Base-by-base conservation (phyloP, 1,140 invertebrate species). In the Halyomorpha halys region DNA sequence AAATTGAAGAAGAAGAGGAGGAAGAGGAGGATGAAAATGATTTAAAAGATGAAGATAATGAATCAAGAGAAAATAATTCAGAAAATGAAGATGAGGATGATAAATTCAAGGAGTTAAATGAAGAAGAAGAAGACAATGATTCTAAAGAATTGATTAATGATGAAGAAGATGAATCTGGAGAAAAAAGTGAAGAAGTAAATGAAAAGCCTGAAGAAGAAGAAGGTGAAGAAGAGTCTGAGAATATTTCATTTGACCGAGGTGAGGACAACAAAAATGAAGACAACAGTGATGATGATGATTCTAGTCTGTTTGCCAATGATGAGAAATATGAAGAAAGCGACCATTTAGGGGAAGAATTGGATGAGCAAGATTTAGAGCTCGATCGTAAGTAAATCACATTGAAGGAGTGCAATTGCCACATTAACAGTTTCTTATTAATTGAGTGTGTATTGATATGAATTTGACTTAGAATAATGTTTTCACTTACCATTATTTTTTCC, bases 141-240 rank as follows among this genome's bases (percentile, higher is more conserved):
- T 64, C 70, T 45, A 59, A 72, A 63, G 66, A 65, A 62, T 65
- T 68, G 44, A 62, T 70, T n/a, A n/a, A n/a, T 53, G 61, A 72
- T 62, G 67, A 74, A 56, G 70, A 70, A 39, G 66, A 67, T 62
- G 70, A 71, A 27, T 68, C 69, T 44, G 67, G 68, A 44, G 65
- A 68, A 66, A 68, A 71, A 65, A 27, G n/a, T 27, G 54, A 59
- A 6, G 68, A 63, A 68, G 69, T 70, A 47, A 70, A 72, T 64
- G 70, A 71, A 65, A 65, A 70, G 53, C 67, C 71, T 27, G 68
- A 73, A 14, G 59, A 60, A 34, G 59, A 60, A 44, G 30, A 61
- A 61, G 68, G 67, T 63, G 64, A 69, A 25, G 56, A 65, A 44
- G 64, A 61, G 8, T 0, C 5, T 0, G 19, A 66, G 21, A 30